A percentile compares a stretch with the other conserved stretches of the same genome.
Conservation (phyloP, 2,797 vertebrate genomes). For the Darevskia mixta region DNA sequence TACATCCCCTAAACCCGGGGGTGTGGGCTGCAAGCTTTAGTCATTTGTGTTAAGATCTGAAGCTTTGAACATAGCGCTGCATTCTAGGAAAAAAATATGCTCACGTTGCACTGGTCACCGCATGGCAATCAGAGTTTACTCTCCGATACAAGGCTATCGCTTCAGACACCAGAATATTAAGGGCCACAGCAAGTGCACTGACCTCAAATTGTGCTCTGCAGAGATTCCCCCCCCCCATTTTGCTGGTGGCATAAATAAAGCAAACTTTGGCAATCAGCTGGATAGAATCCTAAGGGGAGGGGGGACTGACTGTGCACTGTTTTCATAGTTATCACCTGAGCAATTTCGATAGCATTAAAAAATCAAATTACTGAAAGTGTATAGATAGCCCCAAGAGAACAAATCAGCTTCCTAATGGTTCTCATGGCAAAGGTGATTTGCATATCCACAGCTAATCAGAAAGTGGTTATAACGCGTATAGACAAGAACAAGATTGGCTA, state of each 20-base stretch:
- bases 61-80: neutral
- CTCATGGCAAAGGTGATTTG: neutral
- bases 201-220: conserved; percentile 37
- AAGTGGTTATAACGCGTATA: neutral
- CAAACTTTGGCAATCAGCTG: neutral
- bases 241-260: conserved; percentile 18
- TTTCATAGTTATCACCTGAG: conserved; percentile 8
- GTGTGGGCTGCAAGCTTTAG: too few species aligned
- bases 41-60: neutral
- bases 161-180: conserved; percentile 11
- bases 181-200: conserved; percentile 18
- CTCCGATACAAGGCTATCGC: neutral
- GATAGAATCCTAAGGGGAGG: neutral
- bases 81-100: neutral
- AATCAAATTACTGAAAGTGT: conserved; percentile 17
- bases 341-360: conserved; percentile 34
- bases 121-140: conserved; percentile 2
- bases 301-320: neutral
- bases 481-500: neutral
- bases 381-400: neutral
- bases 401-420: conserved; percentile 8
- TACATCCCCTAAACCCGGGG: neutral
- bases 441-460: conserved; percentile 22
- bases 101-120: conserved; percentile 8
- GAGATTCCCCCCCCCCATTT: conserved; percentile 5